Conservation (phyloP, 2,888 invertebrate genomes). For the Troides helena region DNA sequence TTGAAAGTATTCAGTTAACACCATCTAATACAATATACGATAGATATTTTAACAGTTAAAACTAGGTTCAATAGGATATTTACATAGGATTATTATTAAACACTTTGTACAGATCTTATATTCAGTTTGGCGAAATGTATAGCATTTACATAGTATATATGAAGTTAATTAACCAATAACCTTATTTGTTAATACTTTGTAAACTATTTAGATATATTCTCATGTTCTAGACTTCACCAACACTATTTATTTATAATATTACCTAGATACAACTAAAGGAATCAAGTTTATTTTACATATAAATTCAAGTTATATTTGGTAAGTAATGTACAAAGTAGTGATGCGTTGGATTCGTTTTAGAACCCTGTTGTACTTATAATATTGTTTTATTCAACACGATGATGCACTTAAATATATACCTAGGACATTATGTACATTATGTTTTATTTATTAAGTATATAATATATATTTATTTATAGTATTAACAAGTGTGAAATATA, state of each 20-base stretch:
- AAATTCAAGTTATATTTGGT: no score
- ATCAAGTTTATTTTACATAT: no score
- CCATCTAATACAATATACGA: background rate
- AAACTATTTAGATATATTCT: no score
- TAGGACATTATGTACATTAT: no score
- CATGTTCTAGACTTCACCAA: no score
- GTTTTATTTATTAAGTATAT: no score
- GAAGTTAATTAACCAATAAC: background rate
- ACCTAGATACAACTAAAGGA: no score
- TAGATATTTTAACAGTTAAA: background rate
- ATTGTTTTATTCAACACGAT: background rate
- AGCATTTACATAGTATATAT: constrained; percentile 2
- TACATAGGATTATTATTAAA: constrained; percentile 15
- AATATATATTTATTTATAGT: no score
- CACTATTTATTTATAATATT: no score
- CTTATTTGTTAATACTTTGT: background rate
- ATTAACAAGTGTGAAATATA: no score
- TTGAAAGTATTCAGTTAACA: background rate
- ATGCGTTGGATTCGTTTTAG: constrained; percentile 44
- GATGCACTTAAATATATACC: no score
- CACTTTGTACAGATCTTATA: constrained; percentile 18
- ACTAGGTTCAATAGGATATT: background rate
- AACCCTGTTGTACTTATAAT: constrained; percentile 49
- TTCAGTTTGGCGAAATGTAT: constrained; percentile 22
- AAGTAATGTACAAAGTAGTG: no score